Conservation (phyloP, 2,113 vertebrate genomes). For the Ceyx cyanopectus region DNA sequence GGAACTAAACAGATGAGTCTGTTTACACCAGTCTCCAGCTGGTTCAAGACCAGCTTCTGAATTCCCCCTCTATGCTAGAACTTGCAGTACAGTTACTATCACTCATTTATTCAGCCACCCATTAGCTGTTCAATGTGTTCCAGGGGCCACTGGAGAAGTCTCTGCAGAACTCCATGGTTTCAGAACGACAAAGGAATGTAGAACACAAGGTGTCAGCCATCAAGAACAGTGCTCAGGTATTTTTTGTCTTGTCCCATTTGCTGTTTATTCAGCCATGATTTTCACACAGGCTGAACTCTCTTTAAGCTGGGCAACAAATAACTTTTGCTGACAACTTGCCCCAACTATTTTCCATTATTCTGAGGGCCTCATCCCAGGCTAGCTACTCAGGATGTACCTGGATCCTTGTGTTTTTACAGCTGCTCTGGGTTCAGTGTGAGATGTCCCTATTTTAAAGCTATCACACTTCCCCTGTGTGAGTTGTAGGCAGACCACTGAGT, state of each 20-base stretch:
- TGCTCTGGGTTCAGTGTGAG: background rate
- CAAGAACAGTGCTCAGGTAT: constrained; percentile 90
- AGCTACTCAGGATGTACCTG: background rate
- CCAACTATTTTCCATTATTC: background rate
- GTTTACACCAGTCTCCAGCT: background rate
- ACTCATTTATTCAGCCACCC: background rate
- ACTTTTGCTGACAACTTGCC: background rate
- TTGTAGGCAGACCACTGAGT: background rate
- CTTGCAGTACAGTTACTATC: background rate
- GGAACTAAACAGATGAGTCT: background rate
- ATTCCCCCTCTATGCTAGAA: background rate
- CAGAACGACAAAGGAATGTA: constrained; percentile 90
- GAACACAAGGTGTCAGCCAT: constrained; percentile 91
- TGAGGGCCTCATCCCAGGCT: background rate
- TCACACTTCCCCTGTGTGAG: background rate
- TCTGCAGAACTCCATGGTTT: constrained; percentile 86
- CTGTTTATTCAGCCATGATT: background rate
- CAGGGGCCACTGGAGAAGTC: constrained; percentile 94
- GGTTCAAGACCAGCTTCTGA: background rate
- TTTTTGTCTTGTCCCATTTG: background rate
- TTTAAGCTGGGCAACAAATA: background rate
- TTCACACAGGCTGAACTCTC: background rate
- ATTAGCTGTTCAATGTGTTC: background rate
- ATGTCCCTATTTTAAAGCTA: background rate
- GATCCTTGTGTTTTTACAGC: background rate